A percentile compares a stretch with the other conserved stretches of the same genome.
These are phyloP conservation scores for Myripristis jacobus DNA, from an alignment of 2,797 vertebrate genomes.

Conservation along the genomic window DNA sequence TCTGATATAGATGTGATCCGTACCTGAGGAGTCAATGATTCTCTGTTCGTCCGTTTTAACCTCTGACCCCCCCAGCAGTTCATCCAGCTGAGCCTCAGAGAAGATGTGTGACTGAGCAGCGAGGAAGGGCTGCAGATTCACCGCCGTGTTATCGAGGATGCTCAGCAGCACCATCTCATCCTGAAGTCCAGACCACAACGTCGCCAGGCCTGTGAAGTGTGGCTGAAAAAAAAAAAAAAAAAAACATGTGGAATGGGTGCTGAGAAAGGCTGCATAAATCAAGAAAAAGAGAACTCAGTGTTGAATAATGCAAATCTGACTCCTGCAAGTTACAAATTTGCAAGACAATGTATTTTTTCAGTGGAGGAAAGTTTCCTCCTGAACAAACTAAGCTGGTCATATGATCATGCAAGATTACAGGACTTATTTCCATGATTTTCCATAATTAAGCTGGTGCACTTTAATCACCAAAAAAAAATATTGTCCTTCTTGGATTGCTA, in stretches of 20 bases:
- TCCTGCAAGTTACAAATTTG: too few relatives aligned
- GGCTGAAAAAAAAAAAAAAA: constrained; percentile 85
- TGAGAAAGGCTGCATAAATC: background rate
- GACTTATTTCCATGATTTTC: too few relatives aligned
- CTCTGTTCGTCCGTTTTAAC: constrained; percentile 88
- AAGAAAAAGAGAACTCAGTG: background rate
- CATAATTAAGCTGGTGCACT: too few relatives aligned
- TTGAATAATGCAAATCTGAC: background rate
- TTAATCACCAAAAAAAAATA: too few relatives aligned
- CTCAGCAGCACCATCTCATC: constrained; percentile 87
- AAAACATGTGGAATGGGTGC: background rate
- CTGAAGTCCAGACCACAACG: constrained; percentile 88
- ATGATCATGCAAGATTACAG: too few relatives aligned
- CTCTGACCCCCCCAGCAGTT: constrained; percentile 78
- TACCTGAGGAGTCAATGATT: constrained; percentile 84
- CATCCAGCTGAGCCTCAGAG: constrained; percentile 77
- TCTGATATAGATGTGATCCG: background rate
- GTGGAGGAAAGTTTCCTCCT: background rate
- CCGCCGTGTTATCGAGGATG: constrained; percentile 80
- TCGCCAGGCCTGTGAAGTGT: constrained; percentile 86
- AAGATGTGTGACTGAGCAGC: constrained; percentile 82
- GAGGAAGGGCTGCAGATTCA: constrained; percentile 84
- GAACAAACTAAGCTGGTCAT: too few relatives aligned
- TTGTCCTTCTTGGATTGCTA: background rate
- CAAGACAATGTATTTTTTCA: too few relatives aligned